phyloP scores from a whole-genome alignment of 2,797 vertebrate species.

The Gymnopithys bicolor region DNA sequence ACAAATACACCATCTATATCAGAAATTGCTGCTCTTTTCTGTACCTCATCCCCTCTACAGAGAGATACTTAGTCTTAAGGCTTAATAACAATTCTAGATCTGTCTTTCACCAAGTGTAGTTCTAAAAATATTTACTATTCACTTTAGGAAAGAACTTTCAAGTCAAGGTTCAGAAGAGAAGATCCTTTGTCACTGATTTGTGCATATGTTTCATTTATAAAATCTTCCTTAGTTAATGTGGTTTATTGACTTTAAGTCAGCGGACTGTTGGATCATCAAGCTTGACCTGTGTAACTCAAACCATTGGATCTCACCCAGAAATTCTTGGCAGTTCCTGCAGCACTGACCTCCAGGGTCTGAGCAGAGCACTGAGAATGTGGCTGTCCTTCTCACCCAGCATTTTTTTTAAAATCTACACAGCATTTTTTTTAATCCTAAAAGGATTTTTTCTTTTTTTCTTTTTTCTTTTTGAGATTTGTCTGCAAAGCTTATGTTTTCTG shows the following conservation, averaged over 20 bases:
- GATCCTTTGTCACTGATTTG: background rate
- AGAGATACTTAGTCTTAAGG: background rate
- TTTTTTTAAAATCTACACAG: background rate
- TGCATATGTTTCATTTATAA: background rate
- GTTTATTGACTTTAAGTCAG: background rate
- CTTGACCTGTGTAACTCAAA: background rate
- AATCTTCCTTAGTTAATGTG: background rate
- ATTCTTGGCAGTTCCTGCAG: background rate
- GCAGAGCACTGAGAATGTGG: background rate
- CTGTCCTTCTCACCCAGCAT: background rate
- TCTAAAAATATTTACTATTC: constrained; percentile 11
- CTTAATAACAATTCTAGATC: background rate
- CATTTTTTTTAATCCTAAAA: background rate
- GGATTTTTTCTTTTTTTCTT: accelerated
- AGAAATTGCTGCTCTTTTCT: background rate
- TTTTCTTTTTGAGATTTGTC: background rate
- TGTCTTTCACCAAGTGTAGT: background rate
- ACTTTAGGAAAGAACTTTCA: background rate
- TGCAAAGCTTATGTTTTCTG: background rate
- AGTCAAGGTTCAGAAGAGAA: background rate
- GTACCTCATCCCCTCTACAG: background rate
- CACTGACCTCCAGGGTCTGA: background rate
- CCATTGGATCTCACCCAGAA: background rate
- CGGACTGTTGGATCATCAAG: background rate
- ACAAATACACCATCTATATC: background rate